Conservation (phyloP, 2,888 invertebrate species). For the Itoplectis maculator region DNA sequence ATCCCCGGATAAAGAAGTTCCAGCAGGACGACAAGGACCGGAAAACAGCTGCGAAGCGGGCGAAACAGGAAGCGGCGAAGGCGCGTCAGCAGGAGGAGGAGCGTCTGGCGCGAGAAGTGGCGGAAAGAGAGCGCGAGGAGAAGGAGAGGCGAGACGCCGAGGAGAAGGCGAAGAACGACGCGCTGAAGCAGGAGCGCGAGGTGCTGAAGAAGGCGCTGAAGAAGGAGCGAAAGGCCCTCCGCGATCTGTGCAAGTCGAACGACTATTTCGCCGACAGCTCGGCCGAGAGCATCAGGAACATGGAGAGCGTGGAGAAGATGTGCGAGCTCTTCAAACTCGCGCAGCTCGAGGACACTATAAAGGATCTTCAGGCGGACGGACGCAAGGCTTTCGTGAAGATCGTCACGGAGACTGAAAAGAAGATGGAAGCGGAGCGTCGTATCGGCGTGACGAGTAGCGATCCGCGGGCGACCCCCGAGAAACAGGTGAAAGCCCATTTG, state of each 20-base stretch:
- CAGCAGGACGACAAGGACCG: conserved; percentile 97
- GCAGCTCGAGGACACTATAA: conserved; percentile 92
- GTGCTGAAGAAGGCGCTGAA: conserved; percentile 93
- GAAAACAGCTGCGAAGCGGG: conserved; percentile 94
- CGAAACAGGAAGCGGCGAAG: conserved; percentile 93
- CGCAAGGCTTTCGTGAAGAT: conserved; percentile 89
- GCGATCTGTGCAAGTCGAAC: conserved; percentile 92
- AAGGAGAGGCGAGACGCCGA: conserved; percentile 92
- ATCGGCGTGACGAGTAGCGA: conserved; percentile 82
- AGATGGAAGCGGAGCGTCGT: conserved; percentile 91
- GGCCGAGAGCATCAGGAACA: conserved; percentile 91
- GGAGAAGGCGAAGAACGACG: conserved; percentile 93
- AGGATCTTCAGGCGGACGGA: conserved; percentile 88
- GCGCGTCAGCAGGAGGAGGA: conserved; percentile 94
- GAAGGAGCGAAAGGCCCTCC: conserved; percentile 92
- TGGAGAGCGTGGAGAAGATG: conserved; percentile 96
- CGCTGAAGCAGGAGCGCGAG: conserved; percentile 94
- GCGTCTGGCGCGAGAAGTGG: conserved; percentile 90
- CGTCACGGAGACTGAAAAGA: conserved; percentile 90
- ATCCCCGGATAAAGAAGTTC: conserved; percentile 96
- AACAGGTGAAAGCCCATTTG: conserved; percentile 77
- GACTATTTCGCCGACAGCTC: conserved; percentile 91
- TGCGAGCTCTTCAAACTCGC: conserved; percentile 91
- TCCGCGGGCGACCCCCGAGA: conserved; percentile 76
- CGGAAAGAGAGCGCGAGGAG: conserved; percentile 86